Evolutionary conservation across 2,888 invertebrate species (phyloP), one percentile per base, ranked within the genome.

Genomic region (Anaspis maculata): DNA sequence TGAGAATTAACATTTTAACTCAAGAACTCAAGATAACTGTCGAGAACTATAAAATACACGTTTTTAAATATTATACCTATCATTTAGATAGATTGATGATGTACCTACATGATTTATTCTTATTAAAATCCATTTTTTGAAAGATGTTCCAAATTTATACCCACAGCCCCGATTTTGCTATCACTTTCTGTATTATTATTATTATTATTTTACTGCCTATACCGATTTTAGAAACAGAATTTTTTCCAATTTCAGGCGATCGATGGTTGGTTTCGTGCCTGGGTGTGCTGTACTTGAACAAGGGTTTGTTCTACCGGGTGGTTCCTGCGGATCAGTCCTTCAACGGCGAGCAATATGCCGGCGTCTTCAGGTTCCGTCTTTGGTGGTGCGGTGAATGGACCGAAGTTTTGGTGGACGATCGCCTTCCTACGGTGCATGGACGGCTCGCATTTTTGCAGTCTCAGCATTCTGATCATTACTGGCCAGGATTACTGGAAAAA

Each of bases 361-460:
- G 89, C 1, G 79, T 88, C 11, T 89, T 87, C 67, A 79, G 91
- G 45, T 92, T 92, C 66, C 79, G 90, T 0, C 66, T 92, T 13
- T 92, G 90, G 90, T 90, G 90, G 88, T 89, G 88, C 56, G 91
- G 90, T 3, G 85, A 89, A 59, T 92, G 91, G 91, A 79, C 83
- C 14, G 91, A 91, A 61, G 84, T 85, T 16, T 69, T 90, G 29
- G 87, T 92, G 11, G 91, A 92, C 61, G 92, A 92, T 63, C 74
- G 88, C 13, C 70, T 92, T 39, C 91, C 91, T 3, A 89, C 89
- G 0, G 86, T 90, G 24, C 84, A 87, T 58, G 88, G 87, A 6
- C 76, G 83, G 44, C 70, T 91, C 41, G 87, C 88, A 22, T 92
- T 92, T 64, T 73, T 90, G 39, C 90, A 91, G 62, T 77, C 84